phyloP scores from a whole-genome alignment of 2,888 invertebrate species.

The Eubasilissa splendida region DNA sequence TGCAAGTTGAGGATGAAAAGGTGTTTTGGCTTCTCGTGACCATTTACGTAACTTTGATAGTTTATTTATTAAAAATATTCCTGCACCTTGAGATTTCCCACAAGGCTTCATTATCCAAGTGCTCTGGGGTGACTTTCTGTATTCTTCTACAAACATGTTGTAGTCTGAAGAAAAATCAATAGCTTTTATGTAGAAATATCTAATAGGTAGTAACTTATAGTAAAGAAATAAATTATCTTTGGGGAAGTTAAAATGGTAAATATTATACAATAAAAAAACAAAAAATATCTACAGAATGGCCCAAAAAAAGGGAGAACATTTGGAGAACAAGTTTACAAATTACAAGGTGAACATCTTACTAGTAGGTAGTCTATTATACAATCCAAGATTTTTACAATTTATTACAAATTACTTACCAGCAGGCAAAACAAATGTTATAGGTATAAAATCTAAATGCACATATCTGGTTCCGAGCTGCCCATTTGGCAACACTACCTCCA shows the following conservation, averaged over 20 bases:
- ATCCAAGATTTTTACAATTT: no score
- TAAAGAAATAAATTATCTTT: no score
- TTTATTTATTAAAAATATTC: constrained; percentile 96
- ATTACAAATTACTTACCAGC: constrained; percentile 69
- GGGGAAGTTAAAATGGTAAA: no score
- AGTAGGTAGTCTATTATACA: no score
- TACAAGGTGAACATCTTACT: no score
- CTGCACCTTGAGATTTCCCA: constrained; percentile 94
- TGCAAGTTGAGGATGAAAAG: constrained; percentile 86
- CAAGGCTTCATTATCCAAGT: constrained; percentile 99
- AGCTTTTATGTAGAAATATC: no score
- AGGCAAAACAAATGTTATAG: constrained; percentile 93
- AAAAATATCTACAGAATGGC: no score
- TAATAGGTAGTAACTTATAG: no score
- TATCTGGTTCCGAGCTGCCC: constrained; percentile 83
- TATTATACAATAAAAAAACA: no score
- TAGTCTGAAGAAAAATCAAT: constrained; percentile 76
- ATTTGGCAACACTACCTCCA: constrained; percentile 67
- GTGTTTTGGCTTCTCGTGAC: constrained; percentile 89
- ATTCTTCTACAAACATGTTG: constrained; percentile 97
- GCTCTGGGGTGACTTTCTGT: constrained; percentile 92
- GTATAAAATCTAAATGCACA: constrained; percentile 91
- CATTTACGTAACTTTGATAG: constrained; percentile 93
- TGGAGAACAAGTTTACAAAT: no score
- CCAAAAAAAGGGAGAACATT: no score